These are phyloP conservation scores for Lithophane semibrunnea DNA, from an alignment of 2,888 invertebrate genomes.

Conservation along the genomic window DNA sequence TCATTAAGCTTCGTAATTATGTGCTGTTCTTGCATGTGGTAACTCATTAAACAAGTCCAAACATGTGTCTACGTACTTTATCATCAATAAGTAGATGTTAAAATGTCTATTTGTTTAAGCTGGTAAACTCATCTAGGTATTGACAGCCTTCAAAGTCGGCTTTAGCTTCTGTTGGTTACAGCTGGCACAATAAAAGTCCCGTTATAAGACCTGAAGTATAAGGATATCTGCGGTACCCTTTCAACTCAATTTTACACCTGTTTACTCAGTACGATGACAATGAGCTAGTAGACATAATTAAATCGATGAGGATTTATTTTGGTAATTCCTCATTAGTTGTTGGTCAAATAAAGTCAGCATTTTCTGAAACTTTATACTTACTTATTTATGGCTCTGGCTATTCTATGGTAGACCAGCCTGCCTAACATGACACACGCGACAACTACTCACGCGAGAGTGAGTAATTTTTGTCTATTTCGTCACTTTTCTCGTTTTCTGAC, in stretches of 20 bases:
- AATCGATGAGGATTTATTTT: no score
- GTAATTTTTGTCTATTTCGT: no score
- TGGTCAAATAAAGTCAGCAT: not conserved
- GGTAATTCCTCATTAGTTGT: not conserved
- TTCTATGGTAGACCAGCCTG: not conserved
- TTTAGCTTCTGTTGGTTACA: not conserved
- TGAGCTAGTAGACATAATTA: no score
- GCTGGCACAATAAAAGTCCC: slow-evolving; percentile 1
- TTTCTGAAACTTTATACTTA: not conserved
- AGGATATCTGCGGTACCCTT: not conserved
- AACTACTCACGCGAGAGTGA: no score
- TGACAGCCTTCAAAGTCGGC: not conserved
- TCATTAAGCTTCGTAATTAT: slow-evolving; percentile 65
- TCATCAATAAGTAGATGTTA: slow-evolving; percentile 35
- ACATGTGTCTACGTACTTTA: slow-evolving; percentile 42
- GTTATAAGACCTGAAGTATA: not conserved
- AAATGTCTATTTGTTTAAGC: slow-evolving; percentile 20
- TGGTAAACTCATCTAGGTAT: slow-evolving; percentile 22
- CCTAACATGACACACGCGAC: no score
- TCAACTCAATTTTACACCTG: not conserved
- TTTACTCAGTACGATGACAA: not conserved
- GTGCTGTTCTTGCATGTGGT: slow-evolving; percentile 58
- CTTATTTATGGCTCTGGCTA: not conserved
- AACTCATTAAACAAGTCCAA: slow-evolving; percentile 51
- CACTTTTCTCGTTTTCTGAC: no score